These are phyloP conservation scores for Todus mexicanus DNA, from an alignment of 2,797 vertebrate species.

Conservation along the genomic window DNA sequence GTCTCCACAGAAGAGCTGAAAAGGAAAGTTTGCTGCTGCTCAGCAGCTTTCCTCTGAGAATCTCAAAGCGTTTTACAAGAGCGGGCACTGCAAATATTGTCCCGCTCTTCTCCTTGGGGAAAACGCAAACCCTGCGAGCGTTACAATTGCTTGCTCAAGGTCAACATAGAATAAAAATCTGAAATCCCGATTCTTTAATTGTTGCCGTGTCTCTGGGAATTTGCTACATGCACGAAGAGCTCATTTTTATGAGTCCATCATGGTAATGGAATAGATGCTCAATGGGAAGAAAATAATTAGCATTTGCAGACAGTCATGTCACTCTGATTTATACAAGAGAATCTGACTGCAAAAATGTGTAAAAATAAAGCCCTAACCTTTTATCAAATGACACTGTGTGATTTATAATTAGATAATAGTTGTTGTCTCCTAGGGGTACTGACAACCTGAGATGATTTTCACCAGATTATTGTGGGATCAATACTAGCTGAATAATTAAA, in stretches of 20 bases:
- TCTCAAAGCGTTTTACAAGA: background rate
- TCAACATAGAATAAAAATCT: slow-evolving; percentile 1
- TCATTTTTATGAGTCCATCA: background rate
- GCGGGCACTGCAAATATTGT: background rate
- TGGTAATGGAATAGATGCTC: slow-evolving; percentile 10
- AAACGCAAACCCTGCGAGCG: background rate
- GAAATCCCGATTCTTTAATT: background rate
- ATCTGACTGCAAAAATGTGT: slow-evolving; percentile 29
- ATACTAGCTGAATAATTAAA: slow-evolving; percentile 84
- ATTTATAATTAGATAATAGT: slow-evolving; percentile 81
- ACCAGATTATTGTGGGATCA: slow-evolving; percentile 77
- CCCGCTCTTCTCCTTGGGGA: background rate
- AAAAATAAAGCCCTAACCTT: slow-evolving; percentile 60
- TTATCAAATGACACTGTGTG: slow-evolving; percentile 71
- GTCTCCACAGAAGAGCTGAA: background rate
- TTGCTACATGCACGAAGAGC: background rate
- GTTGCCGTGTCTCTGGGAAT: background rate
- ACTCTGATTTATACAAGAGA: slow-evolving; percentile 30
- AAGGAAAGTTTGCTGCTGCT: background rate
- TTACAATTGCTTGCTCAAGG: slow-evolving; percentile 15
- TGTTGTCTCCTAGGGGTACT: slow-evolving; percentile 68
- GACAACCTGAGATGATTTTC: slow-evolving; percentile 75
- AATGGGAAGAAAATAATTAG: slow-evolving; percentile 52
- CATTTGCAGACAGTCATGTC: slow-evolving; percentile 28
- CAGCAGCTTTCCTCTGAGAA: background rate